Conservation (phyloP, 2,888 invertebrate species). For the Pyrrhosoma nymphula region DNA sequence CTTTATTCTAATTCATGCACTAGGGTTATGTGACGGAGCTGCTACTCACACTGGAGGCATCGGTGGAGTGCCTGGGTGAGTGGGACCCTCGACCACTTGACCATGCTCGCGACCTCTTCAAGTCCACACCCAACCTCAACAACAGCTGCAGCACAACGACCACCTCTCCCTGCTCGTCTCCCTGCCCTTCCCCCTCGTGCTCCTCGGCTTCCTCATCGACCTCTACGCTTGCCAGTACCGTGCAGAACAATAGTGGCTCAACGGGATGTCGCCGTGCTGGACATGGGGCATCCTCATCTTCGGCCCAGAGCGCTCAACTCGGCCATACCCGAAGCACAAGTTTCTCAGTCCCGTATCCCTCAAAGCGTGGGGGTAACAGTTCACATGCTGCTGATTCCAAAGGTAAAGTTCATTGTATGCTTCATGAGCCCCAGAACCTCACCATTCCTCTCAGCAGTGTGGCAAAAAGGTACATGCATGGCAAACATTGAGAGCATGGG, state of each 20-base stretch:
- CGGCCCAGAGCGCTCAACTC: slow-evolving; percentile 78
- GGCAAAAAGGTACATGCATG: slow-evolving; percentile 2
- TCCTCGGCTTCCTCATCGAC: slow-evolving; percentile 55
- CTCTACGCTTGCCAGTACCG: slow-evolving; percentile 51
- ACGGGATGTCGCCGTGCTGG: slow-evolving; percentile 75
- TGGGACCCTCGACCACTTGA: slow-evolving; percentile 95
- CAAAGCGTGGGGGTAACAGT: slow-evolving; percentile 84
- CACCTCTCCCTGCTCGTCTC: slow-evolving; percentile 56
- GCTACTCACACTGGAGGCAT: slow-evolving; percentile 95
- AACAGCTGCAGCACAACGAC: slow-evolving; percentile 86
- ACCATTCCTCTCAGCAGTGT: slow-evolving; percentile 1
- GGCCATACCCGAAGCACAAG: slow-evolving; percentile 95
- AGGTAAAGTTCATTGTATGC: slow-evolving; percentile 73
- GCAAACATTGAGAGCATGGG: background rate
- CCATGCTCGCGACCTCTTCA: slow-evolving; percentile 96
- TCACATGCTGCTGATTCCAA: slow-evolving; percentile 80
- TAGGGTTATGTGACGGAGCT: slow-evolving; percentile 98
- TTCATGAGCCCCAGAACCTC: background rate
- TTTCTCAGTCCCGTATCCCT: slow-evolving; percentile 93
- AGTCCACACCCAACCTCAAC: slow-evolving; percentile 96
- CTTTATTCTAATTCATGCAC: background rate
- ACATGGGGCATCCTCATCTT: slow-evolving; percentile 71
- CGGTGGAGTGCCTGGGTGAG: slow-evolving; percentile 92
- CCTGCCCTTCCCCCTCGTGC: slow-evolving; percentile 34
- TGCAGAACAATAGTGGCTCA: slow-evolving; percentile 45